Evolutionary conservation across 2,113 vertebrate species (phyloP).

Genomic region (Scartelaos histophorus): DNA sequence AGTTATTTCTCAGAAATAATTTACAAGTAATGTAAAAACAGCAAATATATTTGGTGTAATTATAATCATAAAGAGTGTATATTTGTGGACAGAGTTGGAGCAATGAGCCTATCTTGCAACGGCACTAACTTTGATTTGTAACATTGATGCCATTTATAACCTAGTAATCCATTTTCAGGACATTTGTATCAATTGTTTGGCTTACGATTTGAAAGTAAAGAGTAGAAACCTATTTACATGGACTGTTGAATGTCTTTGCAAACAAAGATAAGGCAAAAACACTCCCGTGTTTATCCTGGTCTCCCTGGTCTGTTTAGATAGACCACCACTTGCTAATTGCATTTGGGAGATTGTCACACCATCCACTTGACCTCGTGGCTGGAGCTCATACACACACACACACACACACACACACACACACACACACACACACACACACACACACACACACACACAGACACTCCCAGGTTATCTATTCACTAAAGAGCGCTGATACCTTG

Average conservation of each 20-base stretch:
- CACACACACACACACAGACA: slow-evolving; percentile 14
- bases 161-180: too few relatives aligned
- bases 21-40: neutral
- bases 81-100: too few relatives aligned
- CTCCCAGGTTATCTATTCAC: slow-evolving; percentile 40
- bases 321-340: slow-evolving; percentile 59
- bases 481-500: slow-evolving; percentile 25
- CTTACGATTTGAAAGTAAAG: slow-evolving; percentile 2
- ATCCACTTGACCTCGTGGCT: slow-evolving; percentile 63
- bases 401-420: slow-evolving; percentile 13
- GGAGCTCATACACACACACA: slow-evolving; percentile 26
- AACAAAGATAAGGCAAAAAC: slow-evolving; percentile 41
- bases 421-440: slow-evolving; percentile 6
- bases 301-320: slow-evolving; percentile 49
- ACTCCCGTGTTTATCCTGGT: slow-evolving; percentile 53
- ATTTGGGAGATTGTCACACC: slow-evolving; percentile 62
- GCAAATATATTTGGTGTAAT: too few relatives aligned
- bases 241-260: neutral
- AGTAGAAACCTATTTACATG: neutral
- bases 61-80: neutral
- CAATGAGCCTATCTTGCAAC: too few relatives aligned
- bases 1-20: neutral
- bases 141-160: too few relatives aligned
- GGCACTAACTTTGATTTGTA: too few relatives aligned
- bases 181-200: neutral